A percentile compares a stretch with the other conserved stretches of the same genome.
These are phyloP conservation scores for Platynereis dumerilii DNA, from an alignment of 2,888 invertebrate genomes.

Conservation along the genomic window DNA sequence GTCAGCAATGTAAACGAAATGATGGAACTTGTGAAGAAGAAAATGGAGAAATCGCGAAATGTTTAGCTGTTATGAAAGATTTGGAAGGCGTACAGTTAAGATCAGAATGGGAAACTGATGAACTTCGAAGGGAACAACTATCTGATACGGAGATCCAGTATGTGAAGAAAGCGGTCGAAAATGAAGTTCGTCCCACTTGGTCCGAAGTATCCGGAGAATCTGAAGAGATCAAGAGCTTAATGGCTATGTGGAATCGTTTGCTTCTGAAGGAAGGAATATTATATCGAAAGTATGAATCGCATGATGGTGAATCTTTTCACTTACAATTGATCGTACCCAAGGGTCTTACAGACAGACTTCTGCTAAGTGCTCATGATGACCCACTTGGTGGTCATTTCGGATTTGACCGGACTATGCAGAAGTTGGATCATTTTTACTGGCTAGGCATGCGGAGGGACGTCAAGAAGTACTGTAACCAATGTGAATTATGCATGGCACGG, in stretches of 20 bases:
- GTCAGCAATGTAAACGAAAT: too few species aligned
- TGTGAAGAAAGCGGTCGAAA: too few species aligned
- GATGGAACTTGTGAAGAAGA: too few species aligned
- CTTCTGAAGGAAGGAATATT: constrained; percentile 28
- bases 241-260: constrained; percentile 37
- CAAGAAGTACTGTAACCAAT: not conserved
- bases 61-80: too few species aligned
- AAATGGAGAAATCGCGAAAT: too few species aligned
- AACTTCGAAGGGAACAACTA: too few species aligned
- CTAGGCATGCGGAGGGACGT: not conserved
- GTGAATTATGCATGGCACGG: not conserved
- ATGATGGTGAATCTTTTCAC: constrained; percentile 10
- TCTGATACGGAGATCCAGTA: too few species aligned
- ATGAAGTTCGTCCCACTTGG: constrained; percentile 5
- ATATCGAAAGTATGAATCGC: constrained; percentile 26
- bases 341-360: too few species aligned
- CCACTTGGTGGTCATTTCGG: constrained; percentile 41
- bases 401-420: constrained; percentile 4
- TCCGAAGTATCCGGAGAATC: constrained; percentile 14
- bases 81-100: too few species aligned
- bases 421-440: not conserved
- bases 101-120: too few species aligned
- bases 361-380: too few species aligned
- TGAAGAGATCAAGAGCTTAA: constrained; percentile 27
- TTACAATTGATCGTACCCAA: constrained; percentile 5